Conservation (phyloP, 2,888 invertebrate species). For the Pseudanteris insignis region DNA sequence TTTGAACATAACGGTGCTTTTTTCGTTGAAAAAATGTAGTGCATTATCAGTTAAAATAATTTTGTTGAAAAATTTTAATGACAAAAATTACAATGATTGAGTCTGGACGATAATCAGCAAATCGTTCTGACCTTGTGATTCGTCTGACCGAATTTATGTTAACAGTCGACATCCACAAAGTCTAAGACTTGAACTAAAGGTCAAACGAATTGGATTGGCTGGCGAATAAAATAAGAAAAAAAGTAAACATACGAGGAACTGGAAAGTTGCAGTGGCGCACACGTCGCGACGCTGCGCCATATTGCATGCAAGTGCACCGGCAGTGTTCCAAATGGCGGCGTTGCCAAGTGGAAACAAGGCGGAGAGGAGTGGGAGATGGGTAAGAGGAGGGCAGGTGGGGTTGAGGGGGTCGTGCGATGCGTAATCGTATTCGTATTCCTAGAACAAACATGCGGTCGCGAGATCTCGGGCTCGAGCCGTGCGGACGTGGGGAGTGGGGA, state of each 20-base stretch:
- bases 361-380: constrained; percentile 16
- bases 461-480: constrained; percentile 26
- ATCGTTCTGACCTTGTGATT: background rate
- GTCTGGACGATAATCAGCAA: too few relatives aligned
- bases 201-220: constrained; percentile 37
- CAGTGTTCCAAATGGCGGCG: constrained; percentile 44
- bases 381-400: constrained; percentile 16
- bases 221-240: constrained; percentile 29
- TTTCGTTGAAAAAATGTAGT: too few relatives aligned
- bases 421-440: constrained; percentile 50
- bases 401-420: constrained; percentile 35
- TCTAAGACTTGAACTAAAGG: constrained; percentile 27
- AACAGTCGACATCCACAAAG: constrained; percentile 28
- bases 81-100: too few relatives aligned
- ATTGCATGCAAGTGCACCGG: constrained; percentile 40
- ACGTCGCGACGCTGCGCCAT: constrained; percentile 42
- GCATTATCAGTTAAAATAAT: too few relatives aligned
- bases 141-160: constrained; percentile 18
- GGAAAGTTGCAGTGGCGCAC: constrained; percentile 27
- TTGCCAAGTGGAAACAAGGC: constrained; percentile 28
- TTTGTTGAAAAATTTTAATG: too few relatives aligned
- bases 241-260: constrained; percentile 4
- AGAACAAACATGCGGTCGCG: constrained; percentile 48
- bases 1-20: too few relatives aligned
- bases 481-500: constrained; percentile 9